A percentile compares a stretch with the other conserved stretches of the same genome.
Evolutionary conservation across 2,888 invertebrate genomes (phyloP).

Genomic region (Mechanitis mazaeus): DNA sequence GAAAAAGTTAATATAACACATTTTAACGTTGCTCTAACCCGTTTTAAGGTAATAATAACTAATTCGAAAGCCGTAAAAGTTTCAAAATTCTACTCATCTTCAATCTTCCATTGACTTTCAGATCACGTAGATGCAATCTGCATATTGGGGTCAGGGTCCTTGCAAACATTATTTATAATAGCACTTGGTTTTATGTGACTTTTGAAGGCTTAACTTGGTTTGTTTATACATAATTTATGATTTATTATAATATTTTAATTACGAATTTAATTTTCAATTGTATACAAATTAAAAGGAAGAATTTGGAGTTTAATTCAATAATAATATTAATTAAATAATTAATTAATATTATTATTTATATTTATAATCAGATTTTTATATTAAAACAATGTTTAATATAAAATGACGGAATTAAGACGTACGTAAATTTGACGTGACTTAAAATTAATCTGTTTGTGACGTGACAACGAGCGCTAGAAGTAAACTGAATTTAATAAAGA

Average conservation of each 20-base stretch:
- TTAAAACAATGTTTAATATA: conserved; percentile 30
- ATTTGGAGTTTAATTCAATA: no score
- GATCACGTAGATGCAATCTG: conserved; percentile 71
- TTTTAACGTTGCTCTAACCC: no score
- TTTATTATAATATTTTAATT: background rate
- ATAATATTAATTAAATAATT: no score
- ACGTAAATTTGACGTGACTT: conserved; percentile 55
- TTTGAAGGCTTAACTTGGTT: background rate
- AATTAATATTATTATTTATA: no score
- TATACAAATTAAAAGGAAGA: no score
- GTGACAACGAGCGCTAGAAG: conserved; percentile 45
- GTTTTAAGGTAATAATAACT: background rate
- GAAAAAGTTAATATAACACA: no score
- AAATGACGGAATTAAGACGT: conserved; percentile 48
- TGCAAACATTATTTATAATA: conserved; percentile 40
- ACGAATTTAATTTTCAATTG: no score
- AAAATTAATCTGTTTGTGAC: conserved; percentile 56
- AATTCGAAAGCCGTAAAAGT: conserved; percentile 31
- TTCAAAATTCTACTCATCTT: conserved; percentile 66
- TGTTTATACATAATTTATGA: background rate
- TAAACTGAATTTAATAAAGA: conserved; percentile 68
- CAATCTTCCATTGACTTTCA: conserved; percentile 59
- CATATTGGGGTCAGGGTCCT: conserved; percentile 53
- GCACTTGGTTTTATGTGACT: conserved; percentile 14
- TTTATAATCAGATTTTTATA: background rate